These are phyloP conservation scores for Macrotrachela quadricornifera DNA, from an alignment of 1,140 invertebrate species.

Conservation along the genomic window DNA sequence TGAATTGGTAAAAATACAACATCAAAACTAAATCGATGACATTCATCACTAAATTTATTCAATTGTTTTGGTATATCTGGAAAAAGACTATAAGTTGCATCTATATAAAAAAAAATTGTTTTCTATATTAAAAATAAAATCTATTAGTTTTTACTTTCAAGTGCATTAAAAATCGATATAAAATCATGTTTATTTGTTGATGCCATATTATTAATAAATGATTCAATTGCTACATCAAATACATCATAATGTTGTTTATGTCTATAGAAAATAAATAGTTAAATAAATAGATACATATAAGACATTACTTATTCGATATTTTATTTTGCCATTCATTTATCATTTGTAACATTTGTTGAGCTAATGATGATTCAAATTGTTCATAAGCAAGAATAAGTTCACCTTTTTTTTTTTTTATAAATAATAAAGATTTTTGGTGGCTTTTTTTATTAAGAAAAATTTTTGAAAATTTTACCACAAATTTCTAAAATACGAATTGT, in stretches of 20 bases:
- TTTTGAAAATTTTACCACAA: slow-evolving; percentile 22
- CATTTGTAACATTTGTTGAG: no score
- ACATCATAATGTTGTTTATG: slow-evolving; percentile 3
- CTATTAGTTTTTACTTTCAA: no score
- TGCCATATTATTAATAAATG: no score
- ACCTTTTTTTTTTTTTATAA: no score
- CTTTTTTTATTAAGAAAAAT: no score
- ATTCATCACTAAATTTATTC: slow-evolving; percentile 23
- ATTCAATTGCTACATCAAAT: slow-evolving; percentile 4
- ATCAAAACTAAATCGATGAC: slow-evolving; percentile 29
- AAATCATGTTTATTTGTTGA: no score
- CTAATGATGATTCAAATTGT: not conserved
- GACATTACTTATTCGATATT: no score
- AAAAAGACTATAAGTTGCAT: slow-evolving; percentile 21
- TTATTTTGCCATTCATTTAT: no score
- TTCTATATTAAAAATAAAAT: no score
- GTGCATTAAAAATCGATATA: no score
- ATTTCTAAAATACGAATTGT: slow-evolving; percentile 27
- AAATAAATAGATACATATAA: no score
- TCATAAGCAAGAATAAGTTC: not conserved
- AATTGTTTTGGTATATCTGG: slow-evolving; percentile 38
- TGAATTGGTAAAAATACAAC: slow-evolving; percentile 29
- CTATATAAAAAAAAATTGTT: slow-evolving; percentile 10
- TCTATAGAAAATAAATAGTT: slow-evolving; percentile 14
- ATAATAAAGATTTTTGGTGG: no score